These are phyloP conservation scores for Chlorospingus flavigularis DNA, from an alignment of 2,797 vertebrate species.

Conservation along the genomic window DNA sequence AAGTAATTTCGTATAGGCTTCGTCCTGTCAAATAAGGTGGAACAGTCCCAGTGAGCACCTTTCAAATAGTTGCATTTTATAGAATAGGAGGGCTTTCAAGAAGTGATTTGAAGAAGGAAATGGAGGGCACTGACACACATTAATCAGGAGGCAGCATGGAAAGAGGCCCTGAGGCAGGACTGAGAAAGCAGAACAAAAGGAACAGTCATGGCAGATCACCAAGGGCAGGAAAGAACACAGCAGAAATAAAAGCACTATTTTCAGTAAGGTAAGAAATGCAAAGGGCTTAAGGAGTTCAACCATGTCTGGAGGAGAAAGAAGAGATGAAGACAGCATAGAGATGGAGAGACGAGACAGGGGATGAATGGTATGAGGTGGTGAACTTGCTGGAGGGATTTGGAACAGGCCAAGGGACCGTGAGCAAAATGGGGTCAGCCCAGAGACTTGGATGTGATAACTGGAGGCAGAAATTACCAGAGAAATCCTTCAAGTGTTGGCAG, in stretches of 20 bases:
- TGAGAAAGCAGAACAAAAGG: constrained; percentile 41
- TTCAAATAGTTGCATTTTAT: constrained; percentile 16
- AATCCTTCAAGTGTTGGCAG: background rate
- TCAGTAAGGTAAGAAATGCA: background rate
- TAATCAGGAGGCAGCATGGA: constrained; percentile 41
- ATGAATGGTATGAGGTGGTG: background rate
- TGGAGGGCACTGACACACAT: constrained; percentile 61
- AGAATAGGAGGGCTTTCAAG: constrained; percentile 35
- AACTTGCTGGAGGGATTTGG: background rate
- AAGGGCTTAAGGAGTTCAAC: constrained; percentile 6
- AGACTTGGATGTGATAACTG: background rate
- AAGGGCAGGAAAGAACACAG: constrained; percentile 10
- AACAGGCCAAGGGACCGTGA: background rate
- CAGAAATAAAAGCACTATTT: constrained; percentile 37
- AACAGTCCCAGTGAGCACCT: background rate
- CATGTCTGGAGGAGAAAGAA: background rate
- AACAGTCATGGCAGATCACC: constrained; percentile 45
- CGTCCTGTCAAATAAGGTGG: background rate
- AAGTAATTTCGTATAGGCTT: background rate
- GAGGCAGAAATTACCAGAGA: background rate
- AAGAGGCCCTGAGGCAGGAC: constrained; percentile 16
- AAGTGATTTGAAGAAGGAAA: constrained; percentile 62
- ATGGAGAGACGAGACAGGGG: background rate
- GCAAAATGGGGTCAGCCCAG: background rate
- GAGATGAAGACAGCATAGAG: background rate